These are phyloP conservation scores for Ammodytes dubius DNA, from an alignment of 2,113 vertebrate species.

Conservation along the genomic window DNA sequence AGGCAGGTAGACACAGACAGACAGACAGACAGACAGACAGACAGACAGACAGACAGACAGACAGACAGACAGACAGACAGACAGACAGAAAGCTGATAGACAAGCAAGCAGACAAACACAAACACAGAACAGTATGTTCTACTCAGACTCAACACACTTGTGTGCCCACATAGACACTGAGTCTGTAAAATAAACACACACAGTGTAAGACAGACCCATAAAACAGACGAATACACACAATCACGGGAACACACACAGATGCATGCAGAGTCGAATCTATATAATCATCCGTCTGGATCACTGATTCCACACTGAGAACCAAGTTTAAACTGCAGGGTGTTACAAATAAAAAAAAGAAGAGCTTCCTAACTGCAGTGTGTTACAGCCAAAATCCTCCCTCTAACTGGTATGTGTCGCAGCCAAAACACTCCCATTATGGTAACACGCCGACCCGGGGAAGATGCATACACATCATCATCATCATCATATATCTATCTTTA, in stretches of 20 bases:
- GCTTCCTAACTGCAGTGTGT: conserved; percentile 68
- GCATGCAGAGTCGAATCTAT: conserved; percentile 56
- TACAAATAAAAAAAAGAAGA: conserved; percentile 59
- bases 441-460: conserved; percentile 1
- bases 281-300: conserved; percentile 70
- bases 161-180: conserved; percentile 38
- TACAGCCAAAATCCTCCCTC: conserved; percentile 60
- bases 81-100: conserved; percentile 55
- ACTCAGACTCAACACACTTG: conserved; percentile 63
- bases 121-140: conserved; percentile 31
- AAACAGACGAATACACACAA: conserved; percentile 48
- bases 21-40: conserved; percentile 42
- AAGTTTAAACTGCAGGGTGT: conserved; percentile 70
- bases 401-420: conserved; percentile 65
- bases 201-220: conserved; percentile 9
- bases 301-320: conserved; percentile 63
- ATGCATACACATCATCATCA: conserved; percentile 38
- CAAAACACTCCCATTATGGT: conserved; percentile 67
- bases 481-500: conserved; percentile 27
- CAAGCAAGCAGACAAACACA: conserved; percentile 47
- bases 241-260: conserved; percentile 39
- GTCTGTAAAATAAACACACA: conserved; percentile 26
- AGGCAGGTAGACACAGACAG: conserved; percentile 45
- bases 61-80: conserved; percentile 45
- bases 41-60: conserved; percentile 43